Percentiles rank a stretch among this genome's conserved stretches.
Conservation (phyloP, 1,140 invertebrate genomes). For the Rhynchophorus ferrugineus region DNA sequence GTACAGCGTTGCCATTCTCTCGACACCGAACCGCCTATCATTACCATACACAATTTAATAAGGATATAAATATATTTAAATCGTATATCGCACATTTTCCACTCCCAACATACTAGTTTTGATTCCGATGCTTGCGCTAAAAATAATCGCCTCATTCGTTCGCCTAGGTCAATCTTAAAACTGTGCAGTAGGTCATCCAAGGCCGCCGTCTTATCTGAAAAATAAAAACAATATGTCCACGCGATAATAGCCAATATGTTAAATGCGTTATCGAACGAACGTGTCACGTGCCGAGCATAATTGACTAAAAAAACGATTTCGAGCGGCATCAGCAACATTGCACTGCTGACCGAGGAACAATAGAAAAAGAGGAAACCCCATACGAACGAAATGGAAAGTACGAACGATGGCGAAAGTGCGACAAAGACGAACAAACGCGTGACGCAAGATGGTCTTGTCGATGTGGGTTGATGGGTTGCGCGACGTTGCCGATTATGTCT, state of each 20-base stretch:
- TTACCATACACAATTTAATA: too few species aligned
- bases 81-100: too few species aligned
- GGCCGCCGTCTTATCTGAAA: slow-evolving; percentile 1
- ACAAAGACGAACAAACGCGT: slow-evolving; percentile 7
- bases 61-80: too few species aligned
- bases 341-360: background rate
- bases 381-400: slow-evolving; percentile 23
- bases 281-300: background rate
- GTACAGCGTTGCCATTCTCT: too few species aligned
- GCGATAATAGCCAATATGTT: background rate
- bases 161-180: slow-evolving; percentile 1
- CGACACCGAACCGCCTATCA: too few species aligned
- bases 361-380: slow-evolving; percentile 4
- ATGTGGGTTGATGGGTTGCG: slow-evolving; percentile 23
- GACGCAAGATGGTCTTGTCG: slow-evolving; percentile 22
- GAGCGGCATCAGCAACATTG: background rate
- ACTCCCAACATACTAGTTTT: too few species aligned
- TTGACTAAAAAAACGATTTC: background rate
- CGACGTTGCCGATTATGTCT: slow-evolving; percentile 3
- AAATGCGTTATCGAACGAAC: background rate
- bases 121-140: too few species aligned
- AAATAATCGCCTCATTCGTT: background rate
- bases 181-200: slow-evolving; percentile 3
- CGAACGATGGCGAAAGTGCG: background rate
- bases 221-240: background rate